Evolutionary conservation across 1,140 invertebrate genomes (phyloP), one percentile per base, ranked within the genome.

Genomic region (Drosophila jambulina): DNA sequence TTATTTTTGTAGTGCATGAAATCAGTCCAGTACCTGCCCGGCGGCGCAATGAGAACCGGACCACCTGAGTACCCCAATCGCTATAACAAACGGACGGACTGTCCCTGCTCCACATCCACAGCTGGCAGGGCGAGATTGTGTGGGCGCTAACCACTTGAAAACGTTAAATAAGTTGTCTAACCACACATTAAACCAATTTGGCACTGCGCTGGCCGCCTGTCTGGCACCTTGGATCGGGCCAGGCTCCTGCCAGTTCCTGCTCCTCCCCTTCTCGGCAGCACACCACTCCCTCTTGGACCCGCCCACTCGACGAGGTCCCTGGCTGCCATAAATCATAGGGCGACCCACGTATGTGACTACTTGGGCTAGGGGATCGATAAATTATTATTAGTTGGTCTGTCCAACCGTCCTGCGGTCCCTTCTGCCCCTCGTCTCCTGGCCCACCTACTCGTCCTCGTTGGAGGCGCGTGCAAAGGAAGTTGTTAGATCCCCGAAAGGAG

Each of bases 101-200:
- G 69, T 78, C 75, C 74, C 75, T 58, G 59, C 57, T 62, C 70
- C 70, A 74, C 45, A 72, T 74, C 65, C 48, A 56, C 59, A 61
- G 51, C 57, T 74, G 70, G 63, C 38, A 36, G 70, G 54, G 45
- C 32, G 32, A 36, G 46, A 45, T 58, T 56, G 59, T 54, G 71
- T 64, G 49, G 60, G 63, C 70, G 84, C 74, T 69, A 85, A 80
- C 86, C 86, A 90, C 86, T 91, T 91, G 80, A 88, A 88, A 90
- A 88, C 81, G 84, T 90, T 85, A 90, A 90, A 90, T 90, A 90
- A 90, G 85, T 90, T 90, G 85, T 90, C 82, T 90, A 90, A 90
- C 85, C 85, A 76, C 85, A 90, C 82, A 90, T 90, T 90, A 90
- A 91, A 90, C 85, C 85, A 82, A 90, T 88, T 88, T 88, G 83